A percentile compares a stretch with the other conserved stretches of the same genome.
Evolutionary conservation across 2,113 vertebrate species (phyloP).

Genomic region (Porphyrio hochstetteri): DNA sequence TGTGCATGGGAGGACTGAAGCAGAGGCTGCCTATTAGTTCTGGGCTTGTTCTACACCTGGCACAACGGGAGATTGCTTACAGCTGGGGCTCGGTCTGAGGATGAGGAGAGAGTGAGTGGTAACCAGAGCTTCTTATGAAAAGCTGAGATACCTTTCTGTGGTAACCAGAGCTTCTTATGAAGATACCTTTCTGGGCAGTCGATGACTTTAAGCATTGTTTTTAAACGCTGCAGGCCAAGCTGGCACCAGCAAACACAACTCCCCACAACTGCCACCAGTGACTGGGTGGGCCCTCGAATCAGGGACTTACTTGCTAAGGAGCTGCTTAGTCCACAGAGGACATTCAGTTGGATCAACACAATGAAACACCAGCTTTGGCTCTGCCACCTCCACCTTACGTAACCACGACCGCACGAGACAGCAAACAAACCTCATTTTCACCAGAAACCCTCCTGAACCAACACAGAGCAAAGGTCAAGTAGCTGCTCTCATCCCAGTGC

Average conservation of each 20-base stretch:
- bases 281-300: fast-evolving
- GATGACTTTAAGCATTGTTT: not conserved
- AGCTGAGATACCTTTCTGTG: not conserved
- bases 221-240: not conserved
- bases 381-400: not conserved
- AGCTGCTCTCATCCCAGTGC: not conserved
- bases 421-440: not conserved
- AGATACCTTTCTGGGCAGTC: not conserved
- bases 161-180: not conserved
- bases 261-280: not conserved
- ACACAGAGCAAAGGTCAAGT: not conserved
- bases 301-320: not conserved
- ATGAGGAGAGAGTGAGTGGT: not conserved
- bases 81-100: not conserved
- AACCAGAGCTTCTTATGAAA: not conserved
- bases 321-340: not conserved
- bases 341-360: not conserved
- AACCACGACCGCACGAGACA: fast-evolving
- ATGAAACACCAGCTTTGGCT: not conserved
- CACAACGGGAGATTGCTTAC: not conserved
- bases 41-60: not conserved
- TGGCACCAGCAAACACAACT: not conserved
- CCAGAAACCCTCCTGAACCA: not conserved
- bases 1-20: not conserved
- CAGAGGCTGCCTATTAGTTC: not conserved